Base-by-base conservation (phyloP, 2,113 vertebrate genomes). In the Clarias batrachus region DNA sequence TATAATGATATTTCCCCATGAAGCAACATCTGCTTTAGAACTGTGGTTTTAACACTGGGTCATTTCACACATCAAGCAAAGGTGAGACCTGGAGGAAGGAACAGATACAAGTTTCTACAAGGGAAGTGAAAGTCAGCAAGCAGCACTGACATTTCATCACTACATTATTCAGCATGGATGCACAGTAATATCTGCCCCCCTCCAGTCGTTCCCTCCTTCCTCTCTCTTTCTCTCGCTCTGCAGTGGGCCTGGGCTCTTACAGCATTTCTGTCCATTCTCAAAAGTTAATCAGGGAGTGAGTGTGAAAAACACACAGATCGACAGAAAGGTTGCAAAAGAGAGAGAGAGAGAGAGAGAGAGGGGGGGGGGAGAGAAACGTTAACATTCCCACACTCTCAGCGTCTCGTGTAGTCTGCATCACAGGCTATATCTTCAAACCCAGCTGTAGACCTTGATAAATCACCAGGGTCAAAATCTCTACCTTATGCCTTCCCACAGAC, bases 91-190 rank as follows among this genome's bases (percentile, higher is more conserved):
- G 56, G 57, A 77, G 80, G 27, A 81, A 81, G 57, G 57, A 81
- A 81, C 0, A 65, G 76, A 60, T 54, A 77, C 56, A 27, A 85
- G 78, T 84, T 92, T 74, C 85, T 70, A 74, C 68, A 80, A 84
- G 91, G 89, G 88, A 92, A 92, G 90, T 91, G 25, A 90, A 88
- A 89, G 65, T 79, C 81, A 85, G 66, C 80, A 56, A 74, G 41
- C 52, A 80, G 62, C n/a, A 82, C 21, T 68, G 60, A 85, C 17
- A 81, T 60, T 84, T 73, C 71, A 33, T 80, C 63, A 27, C 63
- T 65, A 66, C 85, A 87, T 90, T 76, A 57, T 84, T 85, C 60
- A 56, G 27, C 83, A 83, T 65, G 83, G 79, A 87, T 59, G 62
- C 73, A 59, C 70, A 82, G 85, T 81, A 87, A 88, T 89, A 91